Conservation (phyloP, 2,113 vertebrate species). For the Corydoras sp. region DNA sequence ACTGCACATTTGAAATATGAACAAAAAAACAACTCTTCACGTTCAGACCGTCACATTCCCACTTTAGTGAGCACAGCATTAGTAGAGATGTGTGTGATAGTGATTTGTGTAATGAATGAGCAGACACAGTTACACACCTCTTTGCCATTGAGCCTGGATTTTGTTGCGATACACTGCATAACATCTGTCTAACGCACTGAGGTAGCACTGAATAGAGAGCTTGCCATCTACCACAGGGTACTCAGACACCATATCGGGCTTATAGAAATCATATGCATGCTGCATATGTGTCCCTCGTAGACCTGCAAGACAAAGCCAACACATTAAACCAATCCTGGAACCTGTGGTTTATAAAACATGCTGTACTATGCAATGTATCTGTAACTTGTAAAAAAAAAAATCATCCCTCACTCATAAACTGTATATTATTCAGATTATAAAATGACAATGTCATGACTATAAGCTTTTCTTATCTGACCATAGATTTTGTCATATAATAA, state of each 20-base stretch:
- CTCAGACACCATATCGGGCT: constrained; percentile 93
- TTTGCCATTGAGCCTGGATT: constrained; percentile 86
- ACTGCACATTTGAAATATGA: too few relatives aligned
- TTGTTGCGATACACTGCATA: constrained; percentile 90
- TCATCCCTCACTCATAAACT: too few relatives aligned
- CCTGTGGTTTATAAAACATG: too few relatives aligned
- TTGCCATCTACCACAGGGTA: constrained; percentile 95
- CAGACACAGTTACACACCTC: constrained; percentile 64
- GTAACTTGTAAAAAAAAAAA: too few relatives aligned
- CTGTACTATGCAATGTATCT: too few relatives aligned
- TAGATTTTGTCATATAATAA: too few relatives aligned
- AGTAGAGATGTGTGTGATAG: not conserved
- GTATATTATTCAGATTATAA: too few relatives aligned
- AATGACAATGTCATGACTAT: too few relatives aligned
- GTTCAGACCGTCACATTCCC: too few relatives aligned
- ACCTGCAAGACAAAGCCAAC: constrained; percentile 58
- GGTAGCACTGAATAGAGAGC: constrained; percentile 94
- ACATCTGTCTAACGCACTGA: constrained; percentile 90
- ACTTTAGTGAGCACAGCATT: too few relatives aligned
- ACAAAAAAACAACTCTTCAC: too few relatives aligned
- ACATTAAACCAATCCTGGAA: not conserved
- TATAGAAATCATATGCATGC: constrained; percentile 96
- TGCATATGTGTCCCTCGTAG: constrained; percentile 95
- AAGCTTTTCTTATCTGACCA: too few relatives aligned
- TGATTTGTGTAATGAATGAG: not conserved